phyloP scores from a whole-genome alignment of 2,888 invertebrate species.

The Seira ritae region DNA sequence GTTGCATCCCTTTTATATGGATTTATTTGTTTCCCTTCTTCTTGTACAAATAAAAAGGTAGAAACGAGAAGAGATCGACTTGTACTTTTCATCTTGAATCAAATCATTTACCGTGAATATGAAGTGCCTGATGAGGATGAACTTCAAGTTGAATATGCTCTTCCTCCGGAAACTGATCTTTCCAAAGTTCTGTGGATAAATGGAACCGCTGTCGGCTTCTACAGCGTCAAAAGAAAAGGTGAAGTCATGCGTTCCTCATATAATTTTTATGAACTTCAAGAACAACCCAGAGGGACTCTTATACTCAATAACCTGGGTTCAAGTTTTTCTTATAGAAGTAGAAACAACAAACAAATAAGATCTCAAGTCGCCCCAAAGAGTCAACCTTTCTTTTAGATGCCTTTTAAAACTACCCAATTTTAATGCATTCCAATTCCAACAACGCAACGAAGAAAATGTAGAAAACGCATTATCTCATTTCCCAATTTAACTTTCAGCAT shows the following conservation, averaged over 20 bases:
- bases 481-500: too few relatives aligned
- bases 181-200: slow-evolving; percentile 74
- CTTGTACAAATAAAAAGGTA: slow-evolving; percentile 67
- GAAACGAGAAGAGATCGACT: slow-evolving; percentile 73
- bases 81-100: slow-evolving; percentile 74
- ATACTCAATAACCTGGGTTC: too few relatives aligned
- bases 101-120: slow-evolving; percentile 75
- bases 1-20: too few relatives aligned
- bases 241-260: slow-evolving; percentile 11
- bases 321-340: too few relatives aligned
- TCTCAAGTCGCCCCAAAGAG: too few relatives aligned
- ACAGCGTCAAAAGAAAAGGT: slow-evolving; percentile 76
- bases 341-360: too few relatives aligned
- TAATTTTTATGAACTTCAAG: neutral
- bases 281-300: neutral
- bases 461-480: too few relatives aligned
- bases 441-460: too few relatives aligned
- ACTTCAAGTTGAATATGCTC: slow-evolving; percentile 74
- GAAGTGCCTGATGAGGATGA: slow-evolving; percentile 74
- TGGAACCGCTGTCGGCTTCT: slow-evolving; percentile 75
- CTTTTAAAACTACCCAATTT: too few relatives aligned
- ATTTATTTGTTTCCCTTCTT: too few relatives aligned
- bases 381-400: too few relatives aligned
- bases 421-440: too few relatives aligned
- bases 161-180: slow-evolving; percentile 74